A percentile compares a stretch with the other conserved stretches of the same genome.
Evolutionary conservation across 2,113 vertebrate species (phyloP).

Genomic region (Cinclus cinclus): DNA sequence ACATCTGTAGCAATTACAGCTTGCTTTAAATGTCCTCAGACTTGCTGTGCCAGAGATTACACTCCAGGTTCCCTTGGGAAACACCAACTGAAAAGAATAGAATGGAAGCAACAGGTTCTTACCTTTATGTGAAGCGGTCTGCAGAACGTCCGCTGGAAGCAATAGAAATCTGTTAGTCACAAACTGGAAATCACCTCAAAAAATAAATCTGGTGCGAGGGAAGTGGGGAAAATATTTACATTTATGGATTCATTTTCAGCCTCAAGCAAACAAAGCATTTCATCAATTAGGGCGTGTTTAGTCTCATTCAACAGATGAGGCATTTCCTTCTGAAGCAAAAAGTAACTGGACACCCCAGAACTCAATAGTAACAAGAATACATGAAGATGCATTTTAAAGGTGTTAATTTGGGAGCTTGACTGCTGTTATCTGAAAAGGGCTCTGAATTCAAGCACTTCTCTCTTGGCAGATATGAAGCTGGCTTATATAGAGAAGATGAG

Average conservation of each 20-base stretch:
- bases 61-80: background rate
- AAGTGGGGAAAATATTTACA: background rate
- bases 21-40: background rate
- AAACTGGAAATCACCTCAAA: background rate
- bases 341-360: background rate
- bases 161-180: background rate
- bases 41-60: background rate
- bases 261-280: constrained; percentile 6
- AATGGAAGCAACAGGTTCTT: background rate
- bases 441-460: background rate
- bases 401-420: background rate
- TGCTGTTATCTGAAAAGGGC: background rate
- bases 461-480: background rate
- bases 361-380: background rate
- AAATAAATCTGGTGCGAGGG: background rate
- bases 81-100: background rate
- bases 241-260: rapidly evolving
- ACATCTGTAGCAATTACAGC: background rate
- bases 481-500: constrained; percentile 20
- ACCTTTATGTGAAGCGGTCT: background rate
- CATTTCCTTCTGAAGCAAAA: background rate
- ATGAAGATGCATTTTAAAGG: background rate
- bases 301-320: background rate
- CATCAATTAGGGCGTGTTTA: rapidly evolving
- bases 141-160: rapidly evolving